Conservation (phyloP, 2,797 vertebrate species). For the Echiichthys vipera region DNA sequence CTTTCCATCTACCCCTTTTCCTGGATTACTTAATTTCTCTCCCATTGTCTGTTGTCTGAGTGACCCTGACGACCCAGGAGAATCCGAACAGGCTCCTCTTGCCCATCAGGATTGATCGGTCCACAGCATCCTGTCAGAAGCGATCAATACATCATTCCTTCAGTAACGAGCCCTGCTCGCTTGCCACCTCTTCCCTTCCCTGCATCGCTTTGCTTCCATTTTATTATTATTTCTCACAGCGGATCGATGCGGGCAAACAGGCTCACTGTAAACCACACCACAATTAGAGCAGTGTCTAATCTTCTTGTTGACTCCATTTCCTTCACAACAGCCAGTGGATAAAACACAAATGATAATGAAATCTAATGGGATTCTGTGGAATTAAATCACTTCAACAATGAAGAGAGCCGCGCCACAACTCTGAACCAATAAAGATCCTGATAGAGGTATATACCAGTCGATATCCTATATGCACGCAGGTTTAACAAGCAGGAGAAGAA, state of each 20-base stretch:
- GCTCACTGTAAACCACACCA: constrained; percentile 88
- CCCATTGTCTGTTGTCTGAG: constrained; percentile 80
- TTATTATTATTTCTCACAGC: constrained; percentile 86
- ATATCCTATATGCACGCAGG: constrained; percentile 50
- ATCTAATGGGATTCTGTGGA: constrained; percentile 80
- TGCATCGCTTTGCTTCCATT: constrained; percentile 87
- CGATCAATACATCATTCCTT: constrained; percentile 96
- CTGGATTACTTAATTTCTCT: constrained; percentile 88
- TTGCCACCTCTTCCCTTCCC: constrained; percentile 72
- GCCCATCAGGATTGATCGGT: constrained; percentile 88
- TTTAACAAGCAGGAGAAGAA: constrained; percentile 38
- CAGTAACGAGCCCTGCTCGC: constrained; percentile 85
- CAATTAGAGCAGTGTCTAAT: constrained; percentile 89
- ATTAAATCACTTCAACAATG: constrained; percentile 78
- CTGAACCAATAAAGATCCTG: constrained; percentile 45
- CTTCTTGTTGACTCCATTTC: constrained; percentile 80
- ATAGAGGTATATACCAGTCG: constrained; percentile 53
- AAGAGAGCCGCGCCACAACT: constrained; percentile 56
- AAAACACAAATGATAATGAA: constrained; percentile 80
- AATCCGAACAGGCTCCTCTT: constrained; percentile 86
- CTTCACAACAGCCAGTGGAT: constrained; percentile 63
- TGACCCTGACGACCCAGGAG: constrained; percentile 86
- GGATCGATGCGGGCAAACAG: constrained; percentile 89
- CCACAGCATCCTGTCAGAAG: constrained; percentile 89
- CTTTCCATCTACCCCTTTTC: constrained; percentile 54